These are phyloP conservation scores for Merops nubicus DNA, from an alignment of 2,113 vertebrate species.

Conservation along the genomic window DNA sequence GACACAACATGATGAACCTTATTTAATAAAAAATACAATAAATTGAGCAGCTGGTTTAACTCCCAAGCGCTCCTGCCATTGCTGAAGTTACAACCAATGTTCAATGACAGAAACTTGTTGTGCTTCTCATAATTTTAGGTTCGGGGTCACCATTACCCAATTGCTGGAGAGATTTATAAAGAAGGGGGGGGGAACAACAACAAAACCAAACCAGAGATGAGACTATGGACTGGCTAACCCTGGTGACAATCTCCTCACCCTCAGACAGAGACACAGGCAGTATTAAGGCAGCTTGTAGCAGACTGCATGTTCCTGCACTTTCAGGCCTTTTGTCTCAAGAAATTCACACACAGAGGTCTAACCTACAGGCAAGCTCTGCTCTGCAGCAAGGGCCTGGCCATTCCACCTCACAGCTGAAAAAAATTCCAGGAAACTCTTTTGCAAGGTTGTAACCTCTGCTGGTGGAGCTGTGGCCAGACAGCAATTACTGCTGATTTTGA, in stretches of 20 bases:
- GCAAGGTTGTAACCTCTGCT: not conserved
- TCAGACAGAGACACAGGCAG: not conserved
- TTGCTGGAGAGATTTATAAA: not conserved
- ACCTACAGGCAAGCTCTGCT: not conserved
- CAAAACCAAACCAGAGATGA: not conserved
- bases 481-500: not conserved
- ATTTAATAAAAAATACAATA: not conserved
- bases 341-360: not conserved
- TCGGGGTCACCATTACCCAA: not conserved
- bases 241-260: not conserved
- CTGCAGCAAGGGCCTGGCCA: not conserved
- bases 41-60: not conserved
- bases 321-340: not conserved
- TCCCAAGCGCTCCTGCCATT: not conserved
- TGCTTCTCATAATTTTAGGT: slow-evolving; percentile 8
- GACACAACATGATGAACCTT: not conserved
- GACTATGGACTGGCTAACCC: not conserved
- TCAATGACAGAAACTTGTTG: not conserved
- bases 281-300: not conserved
- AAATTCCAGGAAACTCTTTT: not conserved
- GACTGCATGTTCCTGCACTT: not conserved
- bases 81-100: not conserved
- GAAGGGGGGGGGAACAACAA: not conserved
- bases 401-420: not conserved
- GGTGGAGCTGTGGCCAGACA: rapidly evolving